A percentile compares a stretch with the other conserved stretches of the same genome.
Conservation (phyloP, 2,113 vertebrate species). For the Alouatta palliata region DNA sequence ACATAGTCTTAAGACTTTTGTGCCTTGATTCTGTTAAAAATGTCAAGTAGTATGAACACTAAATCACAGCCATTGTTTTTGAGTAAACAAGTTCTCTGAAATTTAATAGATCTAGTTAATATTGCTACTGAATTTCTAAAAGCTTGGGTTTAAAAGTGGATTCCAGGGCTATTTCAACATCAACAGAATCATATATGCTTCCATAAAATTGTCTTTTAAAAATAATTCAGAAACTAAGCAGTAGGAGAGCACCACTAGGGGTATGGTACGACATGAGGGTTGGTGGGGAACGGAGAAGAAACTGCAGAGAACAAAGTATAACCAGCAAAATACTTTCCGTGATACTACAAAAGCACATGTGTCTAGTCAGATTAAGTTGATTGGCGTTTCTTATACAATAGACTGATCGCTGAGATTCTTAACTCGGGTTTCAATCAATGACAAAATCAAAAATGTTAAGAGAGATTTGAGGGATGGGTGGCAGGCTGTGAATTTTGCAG, state of each 20-base stretch:
- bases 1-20: not conserved
- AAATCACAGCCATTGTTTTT: not conserved
- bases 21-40: not conserved
- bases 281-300: not conserved
- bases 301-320: not conserved
- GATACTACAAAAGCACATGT: not conserved
- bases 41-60: not conserved
- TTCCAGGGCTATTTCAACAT: not conserved
- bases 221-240: slow-evolving; percentile 10
- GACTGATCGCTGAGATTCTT: slow-evolving; percentile 31
- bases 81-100: slow-evolving; percentile 6
- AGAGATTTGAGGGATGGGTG: not conserved
- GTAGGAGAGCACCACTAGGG: not conserved
- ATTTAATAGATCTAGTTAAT: not conserved
- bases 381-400: slow-evolving; percentile 31
- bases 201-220: not conserved
- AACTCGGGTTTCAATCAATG: slow-evolving; percentile 49
- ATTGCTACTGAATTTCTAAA: slow-evolving; percentile 27
- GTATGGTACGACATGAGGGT: not conserved
- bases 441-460: not conserved
- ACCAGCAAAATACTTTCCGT: not conserved
- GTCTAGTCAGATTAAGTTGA: not conserved
- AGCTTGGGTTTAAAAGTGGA: slow-evolving; percentile 44
- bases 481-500: not conserved
- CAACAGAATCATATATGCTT: slow-evolving; percentile 13